Conservation (phyloP, 2,888 invertebrate genomes). For the Drosophila antonietae region DNA sequence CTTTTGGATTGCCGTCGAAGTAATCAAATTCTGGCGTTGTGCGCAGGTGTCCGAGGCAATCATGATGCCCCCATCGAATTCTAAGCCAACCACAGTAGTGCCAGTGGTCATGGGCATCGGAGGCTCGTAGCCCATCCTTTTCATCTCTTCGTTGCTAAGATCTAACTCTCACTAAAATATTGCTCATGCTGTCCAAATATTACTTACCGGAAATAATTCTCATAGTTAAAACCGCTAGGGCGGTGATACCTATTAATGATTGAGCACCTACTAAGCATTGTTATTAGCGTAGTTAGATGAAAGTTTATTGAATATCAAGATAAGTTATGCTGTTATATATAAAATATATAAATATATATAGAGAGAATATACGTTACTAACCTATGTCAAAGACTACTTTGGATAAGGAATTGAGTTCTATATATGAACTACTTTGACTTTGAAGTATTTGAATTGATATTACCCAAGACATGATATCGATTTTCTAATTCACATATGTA, state of each 20-base stretch:
- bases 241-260: background rate
- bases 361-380: background rate
- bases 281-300: background rate
- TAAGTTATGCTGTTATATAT: background rate
- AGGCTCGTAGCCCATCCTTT: slow-evolving; percentile 90
- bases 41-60: slow-evolving; percentile 98
- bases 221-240: slow-evolving; percentile 90
- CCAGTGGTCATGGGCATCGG: slow-evolving; percentile 97
- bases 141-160: slow-evolving; percentile 91
- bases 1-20: slow-evolving; percentile 97
- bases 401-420: too few relatives aligned
- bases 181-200: background rate
- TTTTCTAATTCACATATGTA: background rate
- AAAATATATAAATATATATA: too few relatives aligned
- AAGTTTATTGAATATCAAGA: background rate
- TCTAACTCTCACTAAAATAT: slow-evolving; percentile 30
- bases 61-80: slow-evolving; percentile 96
- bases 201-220: slow-evolving; percentile 91
- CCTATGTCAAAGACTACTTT: background rate
- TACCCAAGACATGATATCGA: background rate
- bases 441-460: too few relatives aligned
- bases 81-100: slow-evolving; percentile 97
- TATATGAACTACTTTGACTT: background rate
- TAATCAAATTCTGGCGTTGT: slow-evolving; percentile 96
- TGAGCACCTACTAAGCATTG: background rate